Evolutionary conservation across 2,113 vertebrate genomes (phyloP), one percentile per base, ranked within the genome.

Genomic region (Corythaeola cristata): DNA sequence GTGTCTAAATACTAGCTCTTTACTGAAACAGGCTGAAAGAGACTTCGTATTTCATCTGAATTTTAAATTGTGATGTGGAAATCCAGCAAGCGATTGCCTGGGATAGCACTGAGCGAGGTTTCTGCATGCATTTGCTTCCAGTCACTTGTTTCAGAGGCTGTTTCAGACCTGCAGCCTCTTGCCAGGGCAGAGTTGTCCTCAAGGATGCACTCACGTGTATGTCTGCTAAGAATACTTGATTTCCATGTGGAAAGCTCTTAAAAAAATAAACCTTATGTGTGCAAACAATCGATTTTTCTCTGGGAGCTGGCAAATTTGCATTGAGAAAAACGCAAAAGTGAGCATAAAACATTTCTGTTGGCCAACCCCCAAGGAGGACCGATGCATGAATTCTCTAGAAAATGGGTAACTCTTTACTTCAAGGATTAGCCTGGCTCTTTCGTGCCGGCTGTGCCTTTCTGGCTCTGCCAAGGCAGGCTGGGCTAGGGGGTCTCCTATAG

Each of bases 181-280:
- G 44, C 62, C 18, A 32, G 62, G 78, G 68, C 37, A 89, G 76
- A 94, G 87, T 79, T 87, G 74, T 93, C 94, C 88, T 89, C 81
- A 62, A 67, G 95, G 74, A 91, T 91, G 77, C 66, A 58, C 35
- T 62, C 55, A 71, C 10, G 4, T 69, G 15, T 47, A 32, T 52
- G 33, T 66, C 69, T 68, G 82, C 68, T 88, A 97, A 95, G 95
- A 97, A 96, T 96, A 76, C 53, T 97, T 96, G 92, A 93, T 97
- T 96, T 95, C 72, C 56, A 62, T 6, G 3, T 21, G 74, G 68
- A 68, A 86, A 94, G 78, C 68, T 90, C 75, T 83, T 96, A 23
- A 91, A 60, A 60, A 96, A 96, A 74, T 95, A 94, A 72, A 66
- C 37, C 55, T 77, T 72, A 56, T 1, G 3, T 37, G 21, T 95